Evolutionary conservation across 1,140 invertebrate genomes (phyloP).

Genomic region (Drosophila ohnishii): DNA sequence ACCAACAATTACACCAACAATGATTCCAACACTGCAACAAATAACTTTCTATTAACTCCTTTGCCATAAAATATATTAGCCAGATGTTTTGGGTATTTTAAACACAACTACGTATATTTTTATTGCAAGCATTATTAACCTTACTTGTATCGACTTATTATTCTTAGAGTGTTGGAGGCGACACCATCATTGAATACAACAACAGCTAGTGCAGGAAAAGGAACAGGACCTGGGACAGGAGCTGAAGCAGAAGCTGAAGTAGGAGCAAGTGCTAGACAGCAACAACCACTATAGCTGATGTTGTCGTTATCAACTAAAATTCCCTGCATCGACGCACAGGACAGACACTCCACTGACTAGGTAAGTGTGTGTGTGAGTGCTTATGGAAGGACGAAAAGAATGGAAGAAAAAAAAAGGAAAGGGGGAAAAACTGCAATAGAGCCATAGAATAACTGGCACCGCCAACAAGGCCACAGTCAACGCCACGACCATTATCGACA

Average conservation of each 20-base stretch:
- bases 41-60: neutral
- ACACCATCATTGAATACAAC: conserved; percentile 42
- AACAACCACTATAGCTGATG: conserved; percentile 32
- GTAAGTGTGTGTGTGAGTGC: neutral
- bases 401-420: neutral
- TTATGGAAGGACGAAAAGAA: neutral
- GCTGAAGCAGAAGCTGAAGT: neutral
- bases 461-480: conserved; percentile 36
- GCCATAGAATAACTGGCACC: conserved; percentile 34
- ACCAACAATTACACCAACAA: conserved; percentile 1
- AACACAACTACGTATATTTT: neutral
- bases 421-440: conserved; percentile 20
- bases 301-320: conserved; percentile 77
- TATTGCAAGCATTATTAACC: neutral
- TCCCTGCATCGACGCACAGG: conserved; percentile 72
- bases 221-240: conserved; percentile 10
- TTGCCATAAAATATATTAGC: neutral
- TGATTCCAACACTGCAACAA: neutral
- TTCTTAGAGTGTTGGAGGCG: conserved; percentile 5
- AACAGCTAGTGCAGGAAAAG: conserved; percentile 8
- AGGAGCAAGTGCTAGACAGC: neutral
- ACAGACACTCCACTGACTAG: conserved; percentile 7
- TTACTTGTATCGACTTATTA: neutral
- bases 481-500: conserved; percentile 60
- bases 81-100: neutral